These are phyloP conservation scores for Ptychoptera contaminata DNA, from an alignment of 2,888 invertebrate genomes.

Conservation along the genomic window DNA sequence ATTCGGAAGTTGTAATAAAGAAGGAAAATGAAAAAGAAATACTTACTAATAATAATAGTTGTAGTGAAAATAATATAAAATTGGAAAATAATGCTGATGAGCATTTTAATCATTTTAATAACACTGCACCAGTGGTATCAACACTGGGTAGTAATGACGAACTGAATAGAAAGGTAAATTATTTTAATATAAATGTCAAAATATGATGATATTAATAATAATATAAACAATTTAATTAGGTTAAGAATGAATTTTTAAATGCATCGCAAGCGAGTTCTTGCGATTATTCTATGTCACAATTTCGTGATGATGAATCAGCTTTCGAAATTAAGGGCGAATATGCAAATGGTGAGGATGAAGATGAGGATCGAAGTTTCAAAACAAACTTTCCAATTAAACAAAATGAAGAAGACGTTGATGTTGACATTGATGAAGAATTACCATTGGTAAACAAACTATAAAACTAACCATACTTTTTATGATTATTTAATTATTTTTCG, in stretches of 20 bases:
- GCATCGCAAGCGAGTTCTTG: conserved; percentile 48
- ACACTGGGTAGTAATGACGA: too few relatives aligned
- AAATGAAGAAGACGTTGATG: conserved; percentile 29
- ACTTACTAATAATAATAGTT: too few relatives aligned
- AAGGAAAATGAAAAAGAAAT: conserved; percentile 1
- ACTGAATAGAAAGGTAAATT: too few relatives aligned
- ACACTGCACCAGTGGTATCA: too few relatives aligned
- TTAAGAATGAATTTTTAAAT: conserved; percentile 24
- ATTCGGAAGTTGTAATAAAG: conserved; percentile 18
- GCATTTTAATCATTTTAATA: too few relatives aligned
- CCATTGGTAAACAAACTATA: conserved; percentile 44
- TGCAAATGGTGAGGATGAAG: conserved; percentile 20
- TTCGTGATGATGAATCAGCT: conserved; percentile 35
- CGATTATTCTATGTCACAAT: conserved; percentile 55
- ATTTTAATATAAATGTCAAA: too few relatives aligned
- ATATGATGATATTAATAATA: too few relatives aligned
- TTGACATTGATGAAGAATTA: conserved; percentile 56
- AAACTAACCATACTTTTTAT: conserved; percentile 15
- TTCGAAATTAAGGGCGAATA: conserved; percentile 36
- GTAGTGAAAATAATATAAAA: too few relatives aligned
- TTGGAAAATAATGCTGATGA: too few relatives aligned
- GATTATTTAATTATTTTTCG: background rate
- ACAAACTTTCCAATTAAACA: conserved; percentile 13
- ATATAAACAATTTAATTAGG: conserved; percentile 14
- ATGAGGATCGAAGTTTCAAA: conserved; percentile 19